Evolutionary conservation across 1,140 invertebrate species (phyloP).

Genomic region (Drepana arcuata): DNA sequence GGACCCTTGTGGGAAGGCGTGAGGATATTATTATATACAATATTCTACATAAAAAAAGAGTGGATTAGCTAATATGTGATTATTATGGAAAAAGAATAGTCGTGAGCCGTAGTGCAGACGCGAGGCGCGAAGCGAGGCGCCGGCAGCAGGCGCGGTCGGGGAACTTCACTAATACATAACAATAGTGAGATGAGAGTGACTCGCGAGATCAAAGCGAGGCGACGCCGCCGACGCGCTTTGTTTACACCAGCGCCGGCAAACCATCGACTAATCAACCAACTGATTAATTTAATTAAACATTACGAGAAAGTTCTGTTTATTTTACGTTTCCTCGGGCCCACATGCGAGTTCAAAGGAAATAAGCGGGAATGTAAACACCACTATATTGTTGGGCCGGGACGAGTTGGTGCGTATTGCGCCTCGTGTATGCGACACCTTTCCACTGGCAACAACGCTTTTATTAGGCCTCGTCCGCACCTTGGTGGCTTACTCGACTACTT

Average conservation of each 20-base stretch:
- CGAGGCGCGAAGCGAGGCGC: constrained; percentile 10
- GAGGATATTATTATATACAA: too few relatives aligned
- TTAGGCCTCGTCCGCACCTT: too few relatives aligned
- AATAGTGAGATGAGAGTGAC: constrained; percentile 38
- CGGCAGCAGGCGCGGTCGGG: constrained; percentile 15
- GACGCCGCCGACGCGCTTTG: constrained; percentile 32
- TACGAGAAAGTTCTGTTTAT: constrained; percentile 69
- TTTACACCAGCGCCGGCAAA: constrained; percentile 49
- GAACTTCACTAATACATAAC: constrained; percentile 38
- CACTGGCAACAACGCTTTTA: too few relatives aligned
- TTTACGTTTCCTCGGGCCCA: constrained; percentile 65
- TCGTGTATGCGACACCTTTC: constrained; percentile 4
- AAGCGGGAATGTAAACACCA: constrained; percentile 55
- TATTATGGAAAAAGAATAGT: too few relatives aligned
- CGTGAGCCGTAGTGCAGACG: constrained; percentile 4
- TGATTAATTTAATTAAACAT: constrained; percentile 72
- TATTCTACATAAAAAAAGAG: too few relatives aligned
- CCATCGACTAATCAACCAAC: constrained; percentile 66
- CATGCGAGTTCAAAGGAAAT: constrained; percentile 67
- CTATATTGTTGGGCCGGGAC: constrained; percentile 39
- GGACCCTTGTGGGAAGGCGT: too few relatives aligned
- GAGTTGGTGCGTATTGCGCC: constrained; percentile 4
- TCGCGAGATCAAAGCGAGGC: constrained; percentile 52
- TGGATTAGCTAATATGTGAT: too few relatives aligned
- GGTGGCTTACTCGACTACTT: too few relatives aligned